Percentiles rank a stretch among this genome's conserved stretches.
phyloP scores from a whole-genome alignment of 2,888 invertebrate species.

The Venusia cambrica region DNA sequence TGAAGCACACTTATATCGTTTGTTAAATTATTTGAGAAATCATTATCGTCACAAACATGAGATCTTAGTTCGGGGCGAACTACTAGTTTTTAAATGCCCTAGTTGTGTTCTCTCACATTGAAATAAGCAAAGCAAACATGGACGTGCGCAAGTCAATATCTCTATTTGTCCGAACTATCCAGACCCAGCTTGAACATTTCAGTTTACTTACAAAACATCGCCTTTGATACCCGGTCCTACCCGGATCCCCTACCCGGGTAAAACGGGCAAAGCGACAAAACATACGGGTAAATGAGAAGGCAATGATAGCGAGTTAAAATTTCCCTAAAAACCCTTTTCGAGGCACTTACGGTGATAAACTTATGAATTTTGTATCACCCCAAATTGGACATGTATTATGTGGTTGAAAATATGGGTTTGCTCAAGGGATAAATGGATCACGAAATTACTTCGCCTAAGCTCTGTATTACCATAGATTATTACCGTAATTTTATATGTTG shows the following conservation, averaged over 20 bases:
- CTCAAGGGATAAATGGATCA: conserved; percentile 2
- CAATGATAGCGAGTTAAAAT: conserved; percentile 10
- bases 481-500: no score
- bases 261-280: no score
- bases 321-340: conserved; percentile 14
- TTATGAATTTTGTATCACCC: conserved; percentile 12
- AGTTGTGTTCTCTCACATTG: no score
- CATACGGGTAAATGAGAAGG: conserved; percentile 18
- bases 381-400: conserved; percentile 15
- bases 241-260: conserved; percentile 13
- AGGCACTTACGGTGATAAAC: conserved; percentile 13
- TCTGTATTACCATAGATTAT: no score
- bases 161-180: conserved; percentile 12
- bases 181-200: conserved; percentile 12
- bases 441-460: not conserved
- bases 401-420: conserved; percentile 3
- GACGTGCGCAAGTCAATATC: not conserved
- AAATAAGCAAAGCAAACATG: no score
- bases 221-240: conserved; percentile 19
- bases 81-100: no score
- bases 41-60: no score
- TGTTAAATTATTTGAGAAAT: no score
- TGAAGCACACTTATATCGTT: no score
- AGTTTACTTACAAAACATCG: conserved; percentile 15
- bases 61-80: no score